These are phyloP conservation scores for Saccostrea glomerata DNA, from an alignment of 1,140 invertebrate genomes.

Conservation along the genomic window DNA sequence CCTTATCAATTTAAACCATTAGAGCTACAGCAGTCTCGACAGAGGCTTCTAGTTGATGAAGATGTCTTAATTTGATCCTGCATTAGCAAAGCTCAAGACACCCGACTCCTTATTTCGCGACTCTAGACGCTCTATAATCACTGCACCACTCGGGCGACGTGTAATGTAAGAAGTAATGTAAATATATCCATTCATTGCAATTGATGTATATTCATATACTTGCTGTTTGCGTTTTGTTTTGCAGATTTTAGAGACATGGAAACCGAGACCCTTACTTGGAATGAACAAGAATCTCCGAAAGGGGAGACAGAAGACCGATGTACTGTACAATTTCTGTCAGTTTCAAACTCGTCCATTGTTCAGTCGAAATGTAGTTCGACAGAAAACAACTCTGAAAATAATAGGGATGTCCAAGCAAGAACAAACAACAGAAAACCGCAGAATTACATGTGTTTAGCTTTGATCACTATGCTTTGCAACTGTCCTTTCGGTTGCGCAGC, in stretches of 20 bases:
- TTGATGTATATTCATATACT: neutral
- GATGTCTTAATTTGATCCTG: too few species aligned
- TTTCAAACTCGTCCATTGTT: slow-evolving; percentile 5
- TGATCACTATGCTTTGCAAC: neutral
- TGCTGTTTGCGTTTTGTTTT: neutral
- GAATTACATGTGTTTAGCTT: neutral
- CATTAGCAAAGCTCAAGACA: too few species aligned
- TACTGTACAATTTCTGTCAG: neutral
- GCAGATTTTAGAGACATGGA: neutral
- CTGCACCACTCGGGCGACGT: too few species aligned
- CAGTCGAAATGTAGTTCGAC: slow-evolving; percentile 4
- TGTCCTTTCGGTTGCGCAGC: slow-evolving; percentile 32
- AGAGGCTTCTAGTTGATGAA: too few species aligned
- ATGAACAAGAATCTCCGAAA: neutral
- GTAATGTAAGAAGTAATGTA: too few species aligned
- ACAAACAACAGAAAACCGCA: neutral
- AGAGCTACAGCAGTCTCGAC: too few species aligned
- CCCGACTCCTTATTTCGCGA: too few species aligned
- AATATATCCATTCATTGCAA: too few species aligned
- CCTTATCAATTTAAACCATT: too few species aligned
- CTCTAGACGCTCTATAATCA: too few species aligned
- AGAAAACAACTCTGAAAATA: neutral
- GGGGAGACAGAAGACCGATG: neutral
- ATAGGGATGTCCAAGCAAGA: neutral
- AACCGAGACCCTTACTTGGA: neutral